phyloP scores from a whole-genome alignment of 2,888 invertebrate species.

The Dryobota labecula region DNA sequence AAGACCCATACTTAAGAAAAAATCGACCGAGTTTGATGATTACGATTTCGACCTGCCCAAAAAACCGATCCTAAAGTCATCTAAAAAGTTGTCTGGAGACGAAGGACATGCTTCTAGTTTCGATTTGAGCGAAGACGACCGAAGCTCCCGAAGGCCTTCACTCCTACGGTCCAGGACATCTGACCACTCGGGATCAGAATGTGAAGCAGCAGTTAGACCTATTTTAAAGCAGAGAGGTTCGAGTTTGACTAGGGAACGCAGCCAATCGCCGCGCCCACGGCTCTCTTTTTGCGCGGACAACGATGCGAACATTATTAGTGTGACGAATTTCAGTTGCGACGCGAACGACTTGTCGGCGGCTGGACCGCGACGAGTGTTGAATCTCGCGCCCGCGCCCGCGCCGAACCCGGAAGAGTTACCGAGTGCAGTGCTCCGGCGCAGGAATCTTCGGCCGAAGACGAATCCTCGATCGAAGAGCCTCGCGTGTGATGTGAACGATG shows the following conservation, averaged over 20 bases:
- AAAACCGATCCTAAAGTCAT: conserved; percentile 94
- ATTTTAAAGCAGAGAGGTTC: conserved; percentile 92
- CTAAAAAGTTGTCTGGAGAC: conserved; percentile 92
- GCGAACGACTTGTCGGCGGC: conserved; percentile 87
- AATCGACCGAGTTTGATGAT: conserved; percentile 94
- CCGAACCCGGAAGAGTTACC: conserved; percentile 84
- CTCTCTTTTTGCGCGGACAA: conserved; percentile 91
- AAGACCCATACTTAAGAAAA: conserved; percentile 96
- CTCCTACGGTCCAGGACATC: conserved; percentile 89
- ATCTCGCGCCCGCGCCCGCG: conserved; percentile 79
- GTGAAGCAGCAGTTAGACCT: conserved; percentile 91
- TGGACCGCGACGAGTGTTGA: conserved; percentile 86
- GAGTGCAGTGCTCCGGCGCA: conserved; percentile 86
- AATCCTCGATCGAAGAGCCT: conserved; percentile 87
- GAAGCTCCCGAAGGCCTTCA: conserved; percentile 90
- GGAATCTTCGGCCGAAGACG: conserved; percentile 85
- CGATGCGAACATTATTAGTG: conserved; percentile 84
- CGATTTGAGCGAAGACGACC: conserved; percentile 89
- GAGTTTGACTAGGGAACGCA: conserved; percentile 90
- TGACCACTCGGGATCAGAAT: conserved; percentile 90
- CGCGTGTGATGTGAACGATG: conserved; percentile 87
- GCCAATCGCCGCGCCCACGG: conserved; percentile 92
- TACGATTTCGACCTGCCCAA: conserved; percentile 93
- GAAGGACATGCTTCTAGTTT: conserved; percentile 90
- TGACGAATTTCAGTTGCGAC: conserved; percentile 86